Evolutionary conservation across 2,113 vertebrate species (phyloP).

Genomic region (Carassius gibelio): DNA sequence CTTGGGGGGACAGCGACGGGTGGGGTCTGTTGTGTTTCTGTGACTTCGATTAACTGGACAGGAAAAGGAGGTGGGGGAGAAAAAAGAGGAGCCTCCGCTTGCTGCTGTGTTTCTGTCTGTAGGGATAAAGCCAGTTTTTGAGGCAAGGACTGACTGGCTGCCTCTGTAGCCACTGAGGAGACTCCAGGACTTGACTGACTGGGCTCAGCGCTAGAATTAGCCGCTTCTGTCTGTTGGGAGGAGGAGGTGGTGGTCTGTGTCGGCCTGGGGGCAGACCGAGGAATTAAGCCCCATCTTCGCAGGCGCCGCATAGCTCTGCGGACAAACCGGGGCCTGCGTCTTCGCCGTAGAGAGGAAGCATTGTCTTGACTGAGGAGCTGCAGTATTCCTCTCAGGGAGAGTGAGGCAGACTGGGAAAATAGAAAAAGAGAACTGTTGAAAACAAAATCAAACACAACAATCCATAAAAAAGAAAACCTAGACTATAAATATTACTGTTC

Average conservation of each 20-base stretch:
- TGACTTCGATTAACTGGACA: conserved; percentile 15
- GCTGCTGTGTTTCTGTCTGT: conserved; percentile 61
- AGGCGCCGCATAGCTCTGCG: conserved; percentile 82
- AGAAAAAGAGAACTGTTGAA: not conserved
- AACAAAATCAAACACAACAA: not conserved
- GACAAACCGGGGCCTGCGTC: conserved; percentile 78
- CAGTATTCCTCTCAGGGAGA: conserved; percentile 85
- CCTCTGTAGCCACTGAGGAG: conserved; percentile 71
- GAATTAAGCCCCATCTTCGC: conserved; percentile 84
- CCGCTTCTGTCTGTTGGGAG: conserved; percentile 63
- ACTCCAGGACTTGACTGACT: conserved; percentile 58
- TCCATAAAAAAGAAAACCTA: too few relatives aligned
- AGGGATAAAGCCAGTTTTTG: conserved; percentile 72
- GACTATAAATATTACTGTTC: too few relatives aligned
- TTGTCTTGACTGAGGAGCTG: conserved; percentile 85
- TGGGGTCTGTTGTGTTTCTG: conserved; percentile 50
- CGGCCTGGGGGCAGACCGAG: conserved; percentile 70
- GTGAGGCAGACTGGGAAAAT: conserved; percentile 76
- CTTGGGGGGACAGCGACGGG: conserved; percentile 62
- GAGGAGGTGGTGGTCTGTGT: conserved; percentile 61
- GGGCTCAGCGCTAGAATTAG: conserved; percentile 62
- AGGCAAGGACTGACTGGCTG: conserved; percentile 73
- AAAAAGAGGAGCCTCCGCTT: conserved; percentile 50
- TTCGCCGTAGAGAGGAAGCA: conserved; percentile 71
- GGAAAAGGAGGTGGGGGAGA: not conserved